Evolutionary conservation across 2,113 vertebrate species (phyloP), one percentile per base, ranked within the genome.

Genomic region (Dipodomys spectabilis): DNA sequence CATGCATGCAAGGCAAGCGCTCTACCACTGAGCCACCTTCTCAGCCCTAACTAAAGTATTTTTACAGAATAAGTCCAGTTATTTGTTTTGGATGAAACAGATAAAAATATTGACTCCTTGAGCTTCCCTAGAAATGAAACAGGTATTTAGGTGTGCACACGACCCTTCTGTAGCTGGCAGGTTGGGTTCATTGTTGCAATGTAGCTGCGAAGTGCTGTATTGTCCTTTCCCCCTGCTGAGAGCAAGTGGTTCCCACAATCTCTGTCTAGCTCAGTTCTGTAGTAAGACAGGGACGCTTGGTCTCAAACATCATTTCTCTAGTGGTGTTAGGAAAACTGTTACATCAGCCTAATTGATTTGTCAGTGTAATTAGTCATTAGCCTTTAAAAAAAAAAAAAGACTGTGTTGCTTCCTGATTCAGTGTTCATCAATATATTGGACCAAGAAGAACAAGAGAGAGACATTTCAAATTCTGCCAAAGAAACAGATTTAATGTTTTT

Each of bases 401-500:
- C 99, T 96, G 98, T 99, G 72, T 95, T 99, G 90, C 98, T 99
- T 28, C 99, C 98, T 9, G 99, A 98, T 83, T 99, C 99, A 11
- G 98, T 99, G 99, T 98, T 99, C 49, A 98, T 98, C 45, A 98
- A 98, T 95, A 98, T 99, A 93, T 96, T 99, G 97, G 98, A 99
- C 96, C 90, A 99, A 99, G 96, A 99, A 99, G 94, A 99, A 99
- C 95, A 99, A 99, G 99, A 98, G 98, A 82, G 98, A 99, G 45
- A 98, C 99, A 25, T 98, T 99, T 96, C 98, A 99, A 92, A 99
- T 99, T 96, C 94, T 99, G 95, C 98, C 99, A 95, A 99, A 99
- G 95, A 99, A 99, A 99, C 98, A 98, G 99, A 95, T 98, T 99
- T 97, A 98, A 98, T 97, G 49, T 99, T 99, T 98, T 99, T 99